These are phyloP conservation scores for Ametastegia equiseti DNA, from an alignment of 2,888 invertebrate genomes.

Conservation along the genomic window DNA sequence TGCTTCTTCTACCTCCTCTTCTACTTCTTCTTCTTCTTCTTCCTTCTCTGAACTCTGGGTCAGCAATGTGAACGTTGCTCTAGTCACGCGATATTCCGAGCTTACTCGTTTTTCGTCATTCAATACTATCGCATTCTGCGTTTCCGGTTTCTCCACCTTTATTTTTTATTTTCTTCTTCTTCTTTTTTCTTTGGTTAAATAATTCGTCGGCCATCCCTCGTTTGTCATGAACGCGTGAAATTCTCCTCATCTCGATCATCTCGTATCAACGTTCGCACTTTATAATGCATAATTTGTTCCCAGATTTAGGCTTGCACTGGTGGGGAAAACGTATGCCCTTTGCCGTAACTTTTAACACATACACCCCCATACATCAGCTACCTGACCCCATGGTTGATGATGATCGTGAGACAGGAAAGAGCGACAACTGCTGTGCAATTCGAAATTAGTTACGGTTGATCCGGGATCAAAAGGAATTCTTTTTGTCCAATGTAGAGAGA, in stretches of 20 bases:
- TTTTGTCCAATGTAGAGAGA: not conserved
- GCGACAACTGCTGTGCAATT: not conserved
- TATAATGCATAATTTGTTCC: not conserved
- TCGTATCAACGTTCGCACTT: no score
- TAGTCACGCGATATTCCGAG: conserved; percentile 14
- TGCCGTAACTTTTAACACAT: no score
- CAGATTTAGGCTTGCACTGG: no score
- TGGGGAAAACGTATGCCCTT: no score
- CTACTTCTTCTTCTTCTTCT: no score
- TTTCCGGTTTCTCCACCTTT: not conserved
- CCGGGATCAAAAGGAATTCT: conserved; percentile 32
- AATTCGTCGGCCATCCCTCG: no score
- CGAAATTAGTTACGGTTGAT: conserved; percentile 34
- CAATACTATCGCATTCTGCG: not conserved
- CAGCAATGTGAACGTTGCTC: no score
- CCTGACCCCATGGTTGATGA: no score
- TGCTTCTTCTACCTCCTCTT: not conserved
- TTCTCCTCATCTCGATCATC: no score
- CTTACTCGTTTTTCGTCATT: not conserved
- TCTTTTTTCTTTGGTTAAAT: not conserved
- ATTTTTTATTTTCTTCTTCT: not conserved
- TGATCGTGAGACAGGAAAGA: conserved; percentile 2
- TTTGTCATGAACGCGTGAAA: no score
- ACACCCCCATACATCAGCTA: not conserved
- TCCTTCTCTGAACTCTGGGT: no score